Base-by-base conservation (phyloP, 2,888 invertebrate species). In the Philonicus albiceps region DNA sequence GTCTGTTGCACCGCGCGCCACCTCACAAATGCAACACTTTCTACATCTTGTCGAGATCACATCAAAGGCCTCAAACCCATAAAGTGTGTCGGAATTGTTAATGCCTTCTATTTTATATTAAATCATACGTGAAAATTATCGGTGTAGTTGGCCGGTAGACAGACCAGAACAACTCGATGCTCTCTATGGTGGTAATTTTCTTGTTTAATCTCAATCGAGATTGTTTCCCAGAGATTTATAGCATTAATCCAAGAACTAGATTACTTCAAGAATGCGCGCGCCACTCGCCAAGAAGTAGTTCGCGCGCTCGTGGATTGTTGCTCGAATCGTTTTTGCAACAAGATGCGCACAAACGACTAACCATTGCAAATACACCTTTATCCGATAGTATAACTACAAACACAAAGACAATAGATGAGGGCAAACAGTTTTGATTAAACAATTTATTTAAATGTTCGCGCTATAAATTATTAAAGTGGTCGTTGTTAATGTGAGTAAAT, bases 401-500 rank as follows among this genome's bases (percentile, higher is more conserved):
- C 22, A 22, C 19, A 64, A 22, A 27, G 8, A 73, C 30, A 73
- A 7, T 30, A 30, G 78, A n/a, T 19, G 22, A 78, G 78, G 22
- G 78, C 78, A 43, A 37, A 43, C 40, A 43, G 2, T 78, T 78
- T 43, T 27, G 78, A 78, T 78, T 78, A 78, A 43, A 78, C 40
- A 37, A 43, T 78, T 78, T 78, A 78, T 78, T 78, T 78, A 78
- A 78, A 78, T 78, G 78, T 78, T 78, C 78, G 22, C 78, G 78
- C 78, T 78, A 78, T 78, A 78, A 78, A 78, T 78, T 78, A 43
- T 27, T 43, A 40, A 43, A 43, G 27, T 27, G 78, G 40, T 7
- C 37, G 22, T 40, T 16, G 74, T 34, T 74, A 74, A 74, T 74
- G 34, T 74, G 31, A 30, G 34, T 74, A 74, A 74, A 74, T 74